Evolutionary conservation across 1,140 invertebrate genomes (phyloP).

Genomic region (Rhagoletis zephyria): DNA sequence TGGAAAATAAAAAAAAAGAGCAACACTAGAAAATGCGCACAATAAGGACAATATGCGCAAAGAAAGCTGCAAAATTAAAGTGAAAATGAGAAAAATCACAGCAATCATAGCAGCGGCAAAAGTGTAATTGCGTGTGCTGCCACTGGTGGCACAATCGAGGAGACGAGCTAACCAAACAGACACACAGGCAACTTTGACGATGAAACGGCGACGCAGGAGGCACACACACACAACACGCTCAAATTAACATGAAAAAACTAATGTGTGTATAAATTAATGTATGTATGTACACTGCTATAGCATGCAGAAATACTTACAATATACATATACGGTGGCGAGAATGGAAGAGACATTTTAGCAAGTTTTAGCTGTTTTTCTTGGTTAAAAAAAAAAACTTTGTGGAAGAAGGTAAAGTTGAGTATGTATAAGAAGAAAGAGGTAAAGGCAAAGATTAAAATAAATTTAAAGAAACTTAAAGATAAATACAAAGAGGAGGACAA

Average conservation of each 20-base stretch:
- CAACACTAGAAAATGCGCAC: slow-evolving; percentile 15
- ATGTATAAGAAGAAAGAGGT: no score
- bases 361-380: no score
- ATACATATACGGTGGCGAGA: background rate
- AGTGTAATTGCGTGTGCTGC: slow-evolving; percentile 48
- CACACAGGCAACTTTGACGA: background rate
- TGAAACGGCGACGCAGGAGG: background rate
- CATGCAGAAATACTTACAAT: background rate
- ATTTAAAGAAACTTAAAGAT: no score
- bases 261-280: background rate
- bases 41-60: slow-evolving; percentile 19
- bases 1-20: slow-evolving; percentile 12
- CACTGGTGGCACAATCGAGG: slow-evolving; percentile 17
- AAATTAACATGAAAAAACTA: background rate
- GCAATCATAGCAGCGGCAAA: slow-evolving; percentile 14
- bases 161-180: background rate
- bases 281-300: background rate
- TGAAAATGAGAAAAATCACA: background rate
- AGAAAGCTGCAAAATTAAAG: background rate
- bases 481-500: no score
- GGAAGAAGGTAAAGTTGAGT: no score
- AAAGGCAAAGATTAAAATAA: no score
- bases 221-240: background rate
- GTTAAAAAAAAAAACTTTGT: no score
- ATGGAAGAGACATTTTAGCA: background rate